Evolutionary conservation across 2,888 invertebrate genomes (phyloP).

Genomic region (Digitonthophagus gazella): DNA sequence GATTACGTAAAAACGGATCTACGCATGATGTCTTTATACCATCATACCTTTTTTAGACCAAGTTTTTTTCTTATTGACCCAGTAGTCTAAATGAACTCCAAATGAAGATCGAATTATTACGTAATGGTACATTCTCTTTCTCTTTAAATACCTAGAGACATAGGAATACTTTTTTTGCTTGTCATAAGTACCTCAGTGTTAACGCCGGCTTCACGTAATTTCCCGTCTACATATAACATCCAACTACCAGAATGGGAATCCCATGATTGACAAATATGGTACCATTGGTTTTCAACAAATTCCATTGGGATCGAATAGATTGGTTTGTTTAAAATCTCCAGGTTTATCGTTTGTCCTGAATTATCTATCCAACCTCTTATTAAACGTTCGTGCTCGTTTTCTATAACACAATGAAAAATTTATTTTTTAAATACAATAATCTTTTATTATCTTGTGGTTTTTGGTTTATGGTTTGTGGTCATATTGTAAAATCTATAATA

Average conservation of each 20-base stretch:
- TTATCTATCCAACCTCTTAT: slow-evolving; percentile 63
- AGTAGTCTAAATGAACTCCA: too few relatives aligned
- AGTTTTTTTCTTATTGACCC: too few relatives aligned
- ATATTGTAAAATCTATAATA: too few relatives aligned
- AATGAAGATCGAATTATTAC: too few relatives aligned
- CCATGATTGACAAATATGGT: slow-evolving; percentile 67
- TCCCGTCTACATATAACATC: slow-evolving; percentile 62
- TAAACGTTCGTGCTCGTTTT: slow-evolving; percentile 54
- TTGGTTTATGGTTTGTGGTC: too few relatives aligned
- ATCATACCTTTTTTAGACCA: background rate
- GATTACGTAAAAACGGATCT: background rate
- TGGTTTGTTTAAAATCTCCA: slow-evolving; percentile 57
- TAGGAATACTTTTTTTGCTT: too few relatives aligned
- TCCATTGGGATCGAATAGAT: slow-evolving; percentile 54
- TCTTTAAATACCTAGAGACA: too few relatives aligned
- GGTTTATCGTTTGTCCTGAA: slow-evolving; percentile 56
- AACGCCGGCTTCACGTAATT: slow-evolving; percentile 50
- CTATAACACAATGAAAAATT: slow-evolving; percentile 47
- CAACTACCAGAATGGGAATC: slow-evolving; percentile 61
- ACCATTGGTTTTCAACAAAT: slow-evolving; percentile 56
- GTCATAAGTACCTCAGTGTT: slow-evolving; percentile 48
- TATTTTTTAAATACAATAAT: too few relatives aligned
- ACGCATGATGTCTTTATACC: background rate
- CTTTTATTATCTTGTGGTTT: too few relatives aligned
- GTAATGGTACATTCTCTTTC: too few relatives aligned